These are phyloP conservation scores for Xyrichtys novacula DNA, from an alignment of 2,797 vertebrate genomes.

Conservation along the genomic window DNA sequence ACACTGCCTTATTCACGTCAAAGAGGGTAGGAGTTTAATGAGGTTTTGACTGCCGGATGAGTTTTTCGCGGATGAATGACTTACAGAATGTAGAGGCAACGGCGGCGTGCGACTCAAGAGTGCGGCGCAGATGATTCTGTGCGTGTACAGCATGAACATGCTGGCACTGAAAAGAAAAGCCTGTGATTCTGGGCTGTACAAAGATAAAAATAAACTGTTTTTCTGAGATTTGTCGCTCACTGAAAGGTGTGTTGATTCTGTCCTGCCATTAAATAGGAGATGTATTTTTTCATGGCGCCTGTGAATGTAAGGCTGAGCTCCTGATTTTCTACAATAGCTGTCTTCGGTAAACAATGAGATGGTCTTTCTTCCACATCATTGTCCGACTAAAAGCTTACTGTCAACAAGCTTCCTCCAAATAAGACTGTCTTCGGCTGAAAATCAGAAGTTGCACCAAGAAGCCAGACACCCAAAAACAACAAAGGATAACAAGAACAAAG, in stretches of 20 bases:
- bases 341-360: slow-evolving; percentile 21
- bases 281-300: slow-evolving; percentile 1
- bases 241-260: neutral
- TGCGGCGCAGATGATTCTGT: slow-evolving; percentile 16
- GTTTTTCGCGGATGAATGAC: slow-evolving; percentile 49
- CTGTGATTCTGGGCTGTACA: neutral
- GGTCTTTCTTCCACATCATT: slow-evolving; percentile 24
- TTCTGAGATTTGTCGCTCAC: slow-evolving; percentile 7
- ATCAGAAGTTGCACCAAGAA: slow-evolving; percentile 18
- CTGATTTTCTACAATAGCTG: slow-evolving; percentile 27
- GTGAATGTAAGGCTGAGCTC: slow-evolving; percentile 13
- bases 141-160: slow-evolving; percentile 31
- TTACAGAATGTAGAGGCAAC: slow-evolving; percentile 51
- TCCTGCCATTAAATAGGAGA: slow-evolving; percentile 7
- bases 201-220: slow-evolving; percentile 5
- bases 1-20: slow-evolving; percentile 63
- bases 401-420: slow-evolving; percentile 28
- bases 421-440: slow-evolving; percentile 31
- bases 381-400: slow-evolving; percentile 30
- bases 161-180: slow-evolving; percentile 11
- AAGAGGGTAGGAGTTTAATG: slow-evolving; percentile 70
- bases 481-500: slow-evolving; percentile 42
- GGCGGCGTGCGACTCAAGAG: slow-evolving; percentile 25
- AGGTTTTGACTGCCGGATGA: slow-evolving; percentile 68
- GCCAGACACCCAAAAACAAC: slow-evolving; percentile 36